Percentiles rank a stretch among this genome's conserved stretches.
Evolutionary conservation across 2,797 vertebrate species (phyloP).

Genomic region (Kryptopterus vitreolus): DNA sequence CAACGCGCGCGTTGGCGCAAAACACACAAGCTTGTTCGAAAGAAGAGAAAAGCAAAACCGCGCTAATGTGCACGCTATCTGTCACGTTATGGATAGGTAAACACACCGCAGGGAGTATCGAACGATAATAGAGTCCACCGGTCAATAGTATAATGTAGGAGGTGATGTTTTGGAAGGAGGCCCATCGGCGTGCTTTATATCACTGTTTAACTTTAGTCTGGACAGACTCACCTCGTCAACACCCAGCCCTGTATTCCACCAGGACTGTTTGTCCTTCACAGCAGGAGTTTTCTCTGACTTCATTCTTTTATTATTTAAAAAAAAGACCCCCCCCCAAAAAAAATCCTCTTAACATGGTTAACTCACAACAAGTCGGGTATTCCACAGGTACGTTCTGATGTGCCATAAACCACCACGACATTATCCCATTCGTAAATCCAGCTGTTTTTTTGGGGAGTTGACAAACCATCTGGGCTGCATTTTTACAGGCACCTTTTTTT

Average conservation of each 20-base stretch:
- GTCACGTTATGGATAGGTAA: constrained; percentile 24
- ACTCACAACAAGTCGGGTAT: background rate
- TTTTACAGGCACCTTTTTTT: constrained; percentile 9
- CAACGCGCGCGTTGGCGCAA: constrained; percentile 18
- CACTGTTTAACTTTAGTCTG: constrained; percentile 52
- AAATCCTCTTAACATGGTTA: background rate
- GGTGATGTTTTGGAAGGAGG: constrained; percentile 50
- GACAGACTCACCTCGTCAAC: constrained; percentile 44
- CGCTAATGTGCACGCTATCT: background rate
- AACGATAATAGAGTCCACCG: constrained; percentile 37
- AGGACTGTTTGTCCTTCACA: constrained; percentile 43
- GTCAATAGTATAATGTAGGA: constrained; percentile 40
- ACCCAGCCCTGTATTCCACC: constrained; percentile 26
- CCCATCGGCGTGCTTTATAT: constrained; percentile 46
- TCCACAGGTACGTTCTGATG: background rate
- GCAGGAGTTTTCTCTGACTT: constrained; percentile 21
- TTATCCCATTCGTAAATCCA: background rate
- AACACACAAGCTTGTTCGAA: constrained; percentile 28
- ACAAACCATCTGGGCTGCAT: constrained; percentile 1
- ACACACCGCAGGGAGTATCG: constrained; percentile 34
- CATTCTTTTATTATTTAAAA: constrained; percentile 15
- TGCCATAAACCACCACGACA: background rate
- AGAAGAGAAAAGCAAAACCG: constrained; percentile 30
- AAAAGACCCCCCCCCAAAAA: too few species aligned
- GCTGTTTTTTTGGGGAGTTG: background rate